Conservation (phyloP, 1,140 invertebrate genomes). For the Drosophila santomea region DNA sequence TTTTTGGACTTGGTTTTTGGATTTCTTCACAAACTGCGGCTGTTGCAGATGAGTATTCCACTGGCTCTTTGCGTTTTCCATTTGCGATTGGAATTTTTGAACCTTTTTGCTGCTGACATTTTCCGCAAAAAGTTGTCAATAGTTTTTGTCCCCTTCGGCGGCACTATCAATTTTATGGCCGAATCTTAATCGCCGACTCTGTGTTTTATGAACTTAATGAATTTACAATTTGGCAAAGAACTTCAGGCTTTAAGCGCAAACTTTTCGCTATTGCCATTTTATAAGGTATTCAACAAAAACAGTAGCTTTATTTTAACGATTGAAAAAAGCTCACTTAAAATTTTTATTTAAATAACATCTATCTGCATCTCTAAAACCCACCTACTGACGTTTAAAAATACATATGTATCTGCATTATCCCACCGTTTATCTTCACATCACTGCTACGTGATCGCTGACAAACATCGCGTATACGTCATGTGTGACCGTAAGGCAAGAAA, state of each 20-base stretch:
- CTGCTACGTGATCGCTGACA: conserved; percentile 6
- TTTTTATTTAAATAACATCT: background rate
- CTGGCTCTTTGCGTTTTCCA: conserved; percentile 7
- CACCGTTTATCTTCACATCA: conserved; percentile 32
- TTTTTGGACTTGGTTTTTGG: conserved; percentile 19
- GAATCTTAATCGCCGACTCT: conserved; percentile 28
- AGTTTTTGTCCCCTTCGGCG: conserved; percentile 11
- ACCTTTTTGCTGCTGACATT: conserved; percentile 15
- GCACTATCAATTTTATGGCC: conserved; percentile 32
- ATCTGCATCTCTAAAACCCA: background rate
- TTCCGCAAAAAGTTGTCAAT: conserved; percentile 43
- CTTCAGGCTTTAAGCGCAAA: background rate
- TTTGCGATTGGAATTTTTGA: background rate
- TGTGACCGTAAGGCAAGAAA: conserved; percentile 8
- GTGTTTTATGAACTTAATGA: conserved; percentile 1
- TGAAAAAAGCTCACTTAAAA: no score
- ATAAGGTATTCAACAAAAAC: background rate
- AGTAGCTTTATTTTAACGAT: no score
- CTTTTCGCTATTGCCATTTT: background rate
- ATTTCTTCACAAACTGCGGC: conserved; percentile 58
- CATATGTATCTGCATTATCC: conserved; percentile 11
- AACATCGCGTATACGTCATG: conserved; percentile 44
- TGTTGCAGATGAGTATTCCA: conserved; percentile 41
- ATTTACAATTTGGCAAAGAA: conserved; percentile 9
- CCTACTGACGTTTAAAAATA: background rate